Percentiles rank a stretch among this genome's conserved stretches.
phyloP scores from a whole-genome alignment of 2,113 vertebrate genomes.

The Atherinomorus stipes region DNA sequence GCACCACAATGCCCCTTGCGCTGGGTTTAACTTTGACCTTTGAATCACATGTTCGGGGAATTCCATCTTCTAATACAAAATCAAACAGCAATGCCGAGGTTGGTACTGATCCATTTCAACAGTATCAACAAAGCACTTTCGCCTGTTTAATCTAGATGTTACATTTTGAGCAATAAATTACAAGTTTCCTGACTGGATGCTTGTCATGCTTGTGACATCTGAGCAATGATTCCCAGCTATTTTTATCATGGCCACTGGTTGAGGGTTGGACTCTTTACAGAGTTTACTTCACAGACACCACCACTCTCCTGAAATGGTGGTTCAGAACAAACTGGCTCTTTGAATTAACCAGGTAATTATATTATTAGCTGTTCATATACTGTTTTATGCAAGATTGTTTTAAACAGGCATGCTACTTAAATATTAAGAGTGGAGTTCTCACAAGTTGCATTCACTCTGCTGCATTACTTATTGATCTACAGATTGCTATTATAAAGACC shows the following conservation, averaged over 20 bases:
- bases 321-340: slow-evolving; percentile 46
- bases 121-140: not conserved
- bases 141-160: not conserved
- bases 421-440: not conserved
- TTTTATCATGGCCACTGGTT: slow-evolving; percentile 80
- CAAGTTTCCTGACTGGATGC: not conserved
- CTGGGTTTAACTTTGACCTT: slow-evolving; percentile 64
- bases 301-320: slow-evolving; percentile 54
- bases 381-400: not conserved
- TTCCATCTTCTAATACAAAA: slow-evolving; percentile 37
- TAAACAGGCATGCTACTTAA: not conserved
- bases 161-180: not conserved
- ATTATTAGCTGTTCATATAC: not conserved
- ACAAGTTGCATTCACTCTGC: not conserved
- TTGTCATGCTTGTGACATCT: slow-evolving; percentile 55
- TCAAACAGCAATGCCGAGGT: not conserved
- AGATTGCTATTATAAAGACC: not conserved
- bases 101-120: not conserved
- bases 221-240: slow-evolving; percentile 84
- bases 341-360: slow-evolving; percentile 65
- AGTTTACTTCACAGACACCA: slow-evolving; percentile 51
- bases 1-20: not conserved
- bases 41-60: slow-evolving; percentile 69
- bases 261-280: slow-evolving; percentile 54
- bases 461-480: not conserved